Evolutionary conservation across 92 coral and sea anemone species (phyloP), one percentile per base, ranked within the genome.

Genomic region (Blastomussa wellsi): DNA sequence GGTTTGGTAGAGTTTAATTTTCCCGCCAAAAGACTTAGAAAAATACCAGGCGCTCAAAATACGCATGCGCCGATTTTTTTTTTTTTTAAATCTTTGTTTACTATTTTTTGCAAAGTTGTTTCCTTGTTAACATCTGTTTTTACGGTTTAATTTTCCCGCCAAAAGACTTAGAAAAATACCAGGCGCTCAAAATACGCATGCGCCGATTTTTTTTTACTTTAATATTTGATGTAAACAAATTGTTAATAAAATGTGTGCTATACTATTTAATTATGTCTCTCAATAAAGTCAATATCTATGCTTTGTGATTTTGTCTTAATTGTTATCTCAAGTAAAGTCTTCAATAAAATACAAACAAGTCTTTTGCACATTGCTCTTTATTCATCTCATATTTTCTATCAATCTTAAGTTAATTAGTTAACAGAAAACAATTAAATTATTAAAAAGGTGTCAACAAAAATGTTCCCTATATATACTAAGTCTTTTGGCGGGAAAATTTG

Each of bases 41-140:
- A n/a, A 70, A 71, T 19, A 37, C 36, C 76, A 28, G 28, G 76
- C 76, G 76, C 76, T 31, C 31, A 71, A 75, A 74, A 48, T 75
- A 75, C 79, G 79, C 79, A 75, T 75, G 79, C 64, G 79, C 79
- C 79, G 39, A 26, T 44, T 48, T 75, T 74, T 74, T 74, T 75
- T 75, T 0, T 52, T 52, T 52, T 17, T 14, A n/a, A n/a, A n/a
- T n/a, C n/a, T n/a, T n/a, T n/a, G n/a, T n/a, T n/a, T n/a, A n/a
- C n/a, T n/a, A n/a, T 49, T 52, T 52, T 11, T 3, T 7, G n/a
- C 1, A 52, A 52, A 52, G 4, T 52, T 52, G 59, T 52, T 52
- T 52, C 22, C 59, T 52, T 52, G 59, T 52, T 44, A 44, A 44
- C 49, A 44, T 44, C 49, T 10, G 49, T 44, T 44, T 44, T 6